phyloP scores from a whole-genome alignment of 2,113 vertebrate species.

The Vireo altiloquus region DNA sequence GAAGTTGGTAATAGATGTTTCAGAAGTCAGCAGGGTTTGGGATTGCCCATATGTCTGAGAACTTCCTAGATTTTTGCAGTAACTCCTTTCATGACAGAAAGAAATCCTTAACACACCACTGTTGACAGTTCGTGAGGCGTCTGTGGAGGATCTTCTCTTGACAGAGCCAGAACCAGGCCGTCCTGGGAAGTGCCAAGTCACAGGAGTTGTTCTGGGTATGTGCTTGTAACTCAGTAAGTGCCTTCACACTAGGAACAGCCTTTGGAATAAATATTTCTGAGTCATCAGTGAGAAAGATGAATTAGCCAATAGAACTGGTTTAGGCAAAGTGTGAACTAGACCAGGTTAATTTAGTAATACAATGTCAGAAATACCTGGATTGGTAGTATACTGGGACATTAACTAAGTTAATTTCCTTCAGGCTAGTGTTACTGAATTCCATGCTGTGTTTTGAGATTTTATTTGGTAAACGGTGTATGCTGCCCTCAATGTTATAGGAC shows the following conservation, averaged over 20 bases:
- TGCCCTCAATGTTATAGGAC: fast-evolving
- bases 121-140: conserved; percentile 83
- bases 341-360: not conserved
- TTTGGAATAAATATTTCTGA: not conserved
- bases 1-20: not conserved
- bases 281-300: not conserved
- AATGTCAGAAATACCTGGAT: not conserved
- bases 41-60: not conserved
- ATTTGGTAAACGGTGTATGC: not conserved
- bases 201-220: conserved; percentile 84
- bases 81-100: conserved; percentile 71
- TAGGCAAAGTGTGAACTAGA: not conserved
- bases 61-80: conserved; percentile 22
- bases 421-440: not conserved
- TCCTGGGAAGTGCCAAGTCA: conserved; percentile 78
- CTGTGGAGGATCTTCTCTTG: conserved; percentile 88
- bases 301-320: not conserved
- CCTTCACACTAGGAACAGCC: not conserved
- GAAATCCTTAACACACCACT: conserved; percentile 84
- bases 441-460: not conserved
- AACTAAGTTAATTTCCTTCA: not conserved
- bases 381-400: not conserved
- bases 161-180: conserved; percentile 71
- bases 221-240: not conserved
- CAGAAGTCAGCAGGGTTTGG: not conserved